Conservation (phyloP, 2,888 invertebrate genomes). For the Tipula lateralis region DNA sequence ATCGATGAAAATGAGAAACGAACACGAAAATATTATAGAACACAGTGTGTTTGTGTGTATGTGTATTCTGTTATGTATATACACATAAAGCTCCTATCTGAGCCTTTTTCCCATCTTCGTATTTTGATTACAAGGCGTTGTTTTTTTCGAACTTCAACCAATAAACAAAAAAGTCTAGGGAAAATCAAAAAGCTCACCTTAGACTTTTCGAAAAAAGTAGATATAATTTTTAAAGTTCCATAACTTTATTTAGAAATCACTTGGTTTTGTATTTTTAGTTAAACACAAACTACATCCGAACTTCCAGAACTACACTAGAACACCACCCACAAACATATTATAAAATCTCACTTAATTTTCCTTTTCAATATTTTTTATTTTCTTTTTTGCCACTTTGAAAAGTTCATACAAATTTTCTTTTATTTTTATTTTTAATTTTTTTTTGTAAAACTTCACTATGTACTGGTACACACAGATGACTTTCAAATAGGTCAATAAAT, state of each 20-base stretch:
- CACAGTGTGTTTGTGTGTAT: neutral
- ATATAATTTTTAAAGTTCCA: neutral
- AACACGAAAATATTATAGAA: neutral
- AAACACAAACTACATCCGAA: neutral
- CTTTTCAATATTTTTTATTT: neutral
- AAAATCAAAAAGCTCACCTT: neutral
- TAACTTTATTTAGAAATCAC: neutral
- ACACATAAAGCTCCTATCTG: neutral
- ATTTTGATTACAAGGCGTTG: neutral
- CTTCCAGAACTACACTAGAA: neutral
- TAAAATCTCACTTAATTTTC: neutral
- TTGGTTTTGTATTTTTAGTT: neutral
- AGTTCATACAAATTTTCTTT: neutral
- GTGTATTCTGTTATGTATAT: no score
- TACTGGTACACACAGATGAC: neutral
- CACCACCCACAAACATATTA: neutral
- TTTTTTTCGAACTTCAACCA: neutral
- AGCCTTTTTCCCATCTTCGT: neutral
- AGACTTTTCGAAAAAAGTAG: neutral
- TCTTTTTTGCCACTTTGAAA: constrained; percentile 13
- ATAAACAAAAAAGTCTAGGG: neutral
- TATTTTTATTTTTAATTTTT: neutral
- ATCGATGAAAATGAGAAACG: constrained; percentile 28
- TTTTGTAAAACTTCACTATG: neutral
- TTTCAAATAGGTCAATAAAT: neutral